Percentiles rank a stretch among this genome's conserved stretches.
Conservation (phyloP, 1,140 invertebrate genomes). For the Zophobas morio region DNA sequence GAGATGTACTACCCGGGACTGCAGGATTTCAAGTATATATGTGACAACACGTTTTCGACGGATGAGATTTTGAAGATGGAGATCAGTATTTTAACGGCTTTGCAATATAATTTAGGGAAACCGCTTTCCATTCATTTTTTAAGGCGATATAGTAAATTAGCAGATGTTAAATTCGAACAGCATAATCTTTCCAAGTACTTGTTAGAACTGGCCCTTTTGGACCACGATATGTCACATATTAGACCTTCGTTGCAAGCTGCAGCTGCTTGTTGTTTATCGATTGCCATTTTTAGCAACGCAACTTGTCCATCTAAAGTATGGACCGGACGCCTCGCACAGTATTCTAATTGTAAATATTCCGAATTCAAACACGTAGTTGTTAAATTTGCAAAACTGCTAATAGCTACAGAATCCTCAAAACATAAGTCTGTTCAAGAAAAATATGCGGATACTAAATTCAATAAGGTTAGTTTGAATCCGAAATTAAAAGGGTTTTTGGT, state of each 20-base stretch:
- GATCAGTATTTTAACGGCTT: constrained; percentile 78
- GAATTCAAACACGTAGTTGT: constrained; percentile 67
- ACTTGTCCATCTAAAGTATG: constrained; percentile 66
- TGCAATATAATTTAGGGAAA: constrained; percentile 87
- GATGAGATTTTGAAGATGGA: constrained; percentile 79
- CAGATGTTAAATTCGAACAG: constrained; percentile 77
- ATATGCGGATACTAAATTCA: constrained; percentile 67
- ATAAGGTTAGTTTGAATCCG: constrained; percentile 70
- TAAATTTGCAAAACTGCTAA: constrained; percentile 67
- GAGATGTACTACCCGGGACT: constrained; percentile 94
- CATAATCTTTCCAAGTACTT: constrained; percentile 92
- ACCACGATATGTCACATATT: constrained; percentile 87
- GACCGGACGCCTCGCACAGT: constrained; percentile 68
- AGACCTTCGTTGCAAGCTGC: constrained; percentile 87
- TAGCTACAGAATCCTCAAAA: constrained; percentile 68
- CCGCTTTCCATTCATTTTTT: constrained; percentile 93
- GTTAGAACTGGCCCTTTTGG: constrained; percentile 87
- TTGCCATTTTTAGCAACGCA: constrained; percentile 65
- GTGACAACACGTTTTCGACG: constrained; percentile 79
- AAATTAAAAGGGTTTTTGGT: constrained; percentile 68
- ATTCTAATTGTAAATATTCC: constrained; percentile 68
- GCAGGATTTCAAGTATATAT: constrained; percentile 92
- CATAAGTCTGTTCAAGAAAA: constrained; percentile 69
- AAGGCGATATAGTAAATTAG: constrained; percentile 77
- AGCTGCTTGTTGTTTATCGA: constrained; percentile 80